These are phyloP conservation scores for Ctenomys sociabilis DNA, from an alignment of 2,113 vertebrate genomes.

Conservation along the genomic window DNA sequence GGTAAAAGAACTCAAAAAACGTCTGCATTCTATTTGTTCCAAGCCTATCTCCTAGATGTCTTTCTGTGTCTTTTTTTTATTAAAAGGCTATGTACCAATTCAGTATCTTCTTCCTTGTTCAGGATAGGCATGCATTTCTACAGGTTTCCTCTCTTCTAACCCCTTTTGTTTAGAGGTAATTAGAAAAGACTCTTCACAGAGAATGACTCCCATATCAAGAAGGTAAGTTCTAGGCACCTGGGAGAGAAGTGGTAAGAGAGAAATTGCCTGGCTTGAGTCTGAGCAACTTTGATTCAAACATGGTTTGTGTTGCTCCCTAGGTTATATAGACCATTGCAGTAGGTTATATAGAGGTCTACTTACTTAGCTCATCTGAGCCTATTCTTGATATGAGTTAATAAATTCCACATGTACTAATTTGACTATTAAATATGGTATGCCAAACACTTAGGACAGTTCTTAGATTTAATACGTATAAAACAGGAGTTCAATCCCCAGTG, in stretches of 20 bases:
- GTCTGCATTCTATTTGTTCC: neutral
- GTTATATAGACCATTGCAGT: too few species aligned
- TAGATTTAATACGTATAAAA: neutral
- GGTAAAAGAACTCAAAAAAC: neutral
- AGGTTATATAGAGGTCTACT: neutral
- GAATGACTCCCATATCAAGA: conserved; percentile 4
- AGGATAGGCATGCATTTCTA: neutral
- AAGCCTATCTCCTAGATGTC: neutral
- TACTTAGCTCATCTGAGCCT: neutral
- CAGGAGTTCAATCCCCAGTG: too few species aligned
- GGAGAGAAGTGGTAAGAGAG: neutral
- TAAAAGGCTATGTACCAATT: neutral
- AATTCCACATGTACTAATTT: neutral
- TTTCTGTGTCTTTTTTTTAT: neutral
- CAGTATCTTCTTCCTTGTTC: neutral
- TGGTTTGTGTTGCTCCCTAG: neutral
- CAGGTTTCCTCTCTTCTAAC: neutral
- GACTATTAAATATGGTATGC: neutral
- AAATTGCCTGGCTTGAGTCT: neutral
- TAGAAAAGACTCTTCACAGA: neutral
- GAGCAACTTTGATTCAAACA: neutral
- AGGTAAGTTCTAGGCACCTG: neutral
- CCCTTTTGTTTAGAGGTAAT: neutral
- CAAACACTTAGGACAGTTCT: neutral
- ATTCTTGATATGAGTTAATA: neutral